Evolutionary conservation across 2,888 invertebrate species (phyloP), one percentile per base, ranked within the genome.

Genomic region (Amiota communis): DNA sequence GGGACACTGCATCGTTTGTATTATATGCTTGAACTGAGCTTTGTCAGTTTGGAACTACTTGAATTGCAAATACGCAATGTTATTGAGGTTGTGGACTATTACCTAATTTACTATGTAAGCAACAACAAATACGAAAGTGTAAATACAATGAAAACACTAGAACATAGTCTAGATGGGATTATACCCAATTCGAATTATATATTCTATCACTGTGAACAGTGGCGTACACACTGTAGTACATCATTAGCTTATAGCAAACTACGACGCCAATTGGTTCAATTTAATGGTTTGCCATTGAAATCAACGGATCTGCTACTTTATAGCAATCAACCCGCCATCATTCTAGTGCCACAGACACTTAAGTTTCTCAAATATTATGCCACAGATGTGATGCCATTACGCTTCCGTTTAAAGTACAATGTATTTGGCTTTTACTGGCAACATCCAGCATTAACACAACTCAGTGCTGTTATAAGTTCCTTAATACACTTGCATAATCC

Each of bases 371-470:
- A 93, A 88, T 91, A 92, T 72, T 94, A 94, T 86, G 91, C 93
- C 12, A 75, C 78, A 1, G 86, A 84, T 74, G 78, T 88, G 70
- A 78, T 79, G 36, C 82, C 81, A 0, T 74, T 88, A 63, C 80
- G 83, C 17, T 92, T 94, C 80, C 90, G 93, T 61, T 86, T 93
- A 56, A 91, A 92, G 77, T 93, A 93, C 92, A 92, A 92, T 6
- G 92, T 93, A 1, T 94, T 92, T 82, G 94, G 94, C 13, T 94
- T 93, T 84, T 94, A 92, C 82, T 94, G 93, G 93, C 91, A 92
- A 76, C 93, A 93, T 88, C 93, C 93, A 11, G 88, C 90, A 51
- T 91, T 90, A 81, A 93, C 93, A 3, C 90, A 90, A 20, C 90
- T 92, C 0, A 82, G 80, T 10, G 88, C 87, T 53, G 75, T 87